These are phyloP conservation scores for Laspeyria flexula DNA, from an alignment of 2,888 invertebrate species.

Conservation along the genomic window DNA sequence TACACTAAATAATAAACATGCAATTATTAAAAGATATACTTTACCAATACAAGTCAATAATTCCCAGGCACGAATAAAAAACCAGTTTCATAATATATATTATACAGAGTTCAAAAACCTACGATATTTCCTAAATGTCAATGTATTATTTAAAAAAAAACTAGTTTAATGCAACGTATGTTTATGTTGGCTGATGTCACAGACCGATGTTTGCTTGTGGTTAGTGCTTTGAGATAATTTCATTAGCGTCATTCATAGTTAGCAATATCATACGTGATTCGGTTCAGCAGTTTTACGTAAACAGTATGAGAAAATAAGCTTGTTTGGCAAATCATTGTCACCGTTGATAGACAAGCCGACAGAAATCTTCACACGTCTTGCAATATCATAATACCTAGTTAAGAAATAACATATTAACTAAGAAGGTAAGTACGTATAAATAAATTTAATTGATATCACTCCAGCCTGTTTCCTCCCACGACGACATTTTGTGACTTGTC, in stretches of 20 bases:
- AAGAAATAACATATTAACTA: no score
- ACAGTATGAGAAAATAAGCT: not conserved
- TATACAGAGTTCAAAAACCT: slow-evolving; percentile 42
- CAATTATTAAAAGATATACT: slow-evolving; percentile 1
- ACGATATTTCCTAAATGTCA: slow-evolving; percentile 27
- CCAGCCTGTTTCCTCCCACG: no score
- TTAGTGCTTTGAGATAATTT: slow-evolving; percentile 12
- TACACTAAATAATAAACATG: slow-evolving; percentile 22
- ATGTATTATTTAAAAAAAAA: slow-evolving; percentile 23
- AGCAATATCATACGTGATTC: slow-evolving; percentile 23
- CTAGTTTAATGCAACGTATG: slow-evolving; percentile 20
- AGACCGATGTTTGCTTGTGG: slow-evolving; percentile 32
- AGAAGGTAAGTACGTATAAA: no score
- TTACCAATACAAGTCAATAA: not conserved
- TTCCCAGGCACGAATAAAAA: slow-evolving; percentile 16
- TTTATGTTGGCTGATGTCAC: slow-evolving; percentile 28
- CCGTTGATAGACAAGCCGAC: not conserved
- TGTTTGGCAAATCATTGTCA: not conserved
- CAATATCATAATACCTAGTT: no score
- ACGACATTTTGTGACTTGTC: no score
- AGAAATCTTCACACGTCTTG: not conserved
- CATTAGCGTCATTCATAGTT: slow-evolving; percentile 20
- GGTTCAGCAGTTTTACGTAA: slow-evolving; percentile 31
- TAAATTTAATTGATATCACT: no score
- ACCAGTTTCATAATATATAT: slow-evolving; percentile 23